Percentiles rank a stretch among this genome's conserved stretches.
phyloP scores from a whole-genome alignment of 2,888 invertebrate species.

The Steinernema hermaphroditum region DNA sequence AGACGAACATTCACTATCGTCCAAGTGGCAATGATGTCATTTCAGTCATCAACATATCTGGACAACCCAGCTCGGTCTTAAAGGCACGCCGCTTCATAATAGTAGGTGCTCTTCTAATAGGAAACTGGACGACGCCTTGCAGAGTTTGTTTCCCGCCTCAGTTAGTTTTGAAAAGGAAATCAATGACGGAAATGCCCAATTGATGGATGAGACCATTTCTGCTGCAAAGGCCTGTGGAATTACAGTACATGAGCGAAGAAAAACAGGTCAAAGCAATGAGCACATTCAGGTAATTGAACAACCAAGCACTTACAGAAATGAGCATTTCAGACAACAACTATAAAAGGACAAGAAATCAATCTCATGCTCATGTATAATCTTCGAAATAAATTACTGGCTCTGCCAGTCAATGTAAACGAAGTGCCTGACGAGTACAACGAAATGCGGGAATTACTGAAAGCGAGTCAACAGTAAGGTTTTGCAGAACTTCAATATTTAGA shows the following conservation, averaged over 20 bases:
- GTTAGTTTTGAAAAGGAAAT: constrained; percentile 17
- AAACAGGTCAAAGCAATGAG: constrained; percentile 26
- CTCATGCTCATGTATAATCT: background rate
- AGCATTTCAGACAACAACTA: constrained; percentile 6
- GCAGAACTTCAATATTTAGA: too few relatives aligned
- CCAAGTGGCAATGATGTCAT: constrained; percentile 19
- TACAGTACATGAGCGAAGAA: background rate
- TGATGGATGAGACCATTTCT: background rate
- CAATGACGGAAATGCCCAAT: background rate
- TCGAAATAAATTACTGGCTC: constrained; percentile 5
- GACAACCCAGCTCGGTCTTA: background rate
- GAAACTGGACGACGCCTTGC: background rate
- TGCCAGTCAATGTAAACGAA: background rate
- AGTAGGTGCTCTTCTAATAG: background rate
- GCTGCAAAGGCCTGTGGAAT: background rate
- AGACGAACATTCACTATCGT: constrained; percentile 1
- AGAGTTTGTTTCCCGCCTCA: constrained; percentile 11
- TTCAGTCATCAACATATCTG: constrained; percentile 10
- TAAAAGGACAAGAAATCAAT: constrained; percentile 3
- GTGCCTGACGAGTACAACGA: constrained; percentile 6
- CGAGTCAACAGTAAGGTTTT: background rate
- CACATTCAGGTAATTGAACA: background rate
- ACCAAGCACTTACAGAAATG: background rate
- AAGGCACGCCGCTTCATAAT: background rate
- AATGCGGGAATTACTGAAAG: constrained; percentile 4